phyloP scores from a whole-genome alignment of 2,888 invertebrate species.

The Himalopsyche japonica region DNA sequence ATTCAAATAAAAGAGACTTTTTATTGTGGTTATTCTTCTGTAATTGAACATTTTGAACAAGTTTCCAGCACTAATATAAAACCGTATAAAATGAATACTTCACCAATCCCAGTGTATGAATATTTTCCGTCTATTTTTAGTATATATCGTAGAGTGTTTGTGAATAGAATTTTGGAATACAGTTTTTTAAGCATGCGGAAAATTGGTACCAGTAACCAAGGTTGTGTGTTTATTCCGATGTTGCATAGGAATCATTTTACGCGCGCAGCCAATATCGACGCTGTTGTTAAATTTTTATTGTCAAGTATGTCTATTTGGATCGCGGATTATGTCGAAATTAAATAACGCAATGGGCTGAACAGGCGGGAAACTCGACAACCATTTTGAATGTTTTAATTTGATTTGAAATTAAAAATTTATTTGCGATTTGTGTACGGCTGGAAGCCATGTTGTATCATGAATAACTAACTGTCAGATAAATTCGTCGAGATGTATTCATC shows the following conservation, averaged over 20 bases:
- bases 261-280: not conserved
- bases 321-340: not conserved
- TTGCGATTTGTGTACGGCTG: not conserved
- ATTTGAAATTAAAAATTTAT: not conserved
- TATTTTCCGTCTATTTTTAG: not conserved
- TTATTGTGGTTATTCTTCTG: not conserved
- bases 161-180: not conserved
- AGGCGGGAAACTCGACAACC: not conserved
- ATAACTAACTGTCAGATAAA: not conserved
- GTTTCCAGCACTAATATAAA: not conserved
- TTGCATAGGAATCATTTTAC: not conserved
- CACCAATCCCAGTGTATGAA: no score
- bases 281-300: not conserved
- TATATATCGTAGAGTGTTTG: not conserved
- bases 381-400: not conserved
- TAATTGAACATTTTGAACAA: not conserved
- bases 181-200: not conserved
- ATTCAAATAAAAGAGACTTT: not conserved
- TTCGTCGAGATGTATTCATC: no score
- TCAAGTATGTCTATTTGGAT: not conserved
- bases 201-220: not conserved
- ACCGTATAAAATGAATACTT: not conserved
- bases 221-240: not conserved
- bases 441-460: not conserved
- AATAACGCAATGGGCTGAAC: not conserved